Evolutionary conservation across 2,113 vertebrate species (phyloP).

Genomic region (Agapornis roseicollis): DNA sequence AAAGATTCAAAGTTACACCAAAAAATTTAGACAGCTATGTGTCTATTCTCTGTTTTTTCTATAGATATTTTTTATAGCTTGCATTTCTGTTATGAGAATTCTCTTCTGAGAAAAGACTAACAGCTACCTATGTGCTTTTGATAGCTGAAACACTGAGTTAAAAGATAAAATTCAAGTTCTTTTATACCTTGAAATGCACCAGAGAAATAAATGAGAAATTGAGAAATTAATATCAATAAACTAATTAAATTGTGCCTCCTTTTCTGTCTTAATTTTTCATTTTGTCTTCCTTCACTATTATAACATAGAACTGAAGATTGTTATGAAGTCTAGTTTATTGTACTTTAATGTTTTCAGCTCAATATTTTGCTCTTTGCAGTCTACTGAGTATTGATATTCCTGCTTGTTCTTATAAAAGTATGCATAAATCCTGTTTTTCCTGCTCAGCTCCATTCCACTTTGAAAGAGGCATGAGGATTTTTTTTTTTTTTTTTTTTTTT

Average conservation of each 20-base stretch:
- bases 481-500: no score
- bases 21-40: background rate
- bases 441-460: background rate
- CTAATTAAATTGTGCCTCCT: background rate
- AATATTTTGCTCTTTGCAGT: background rate
- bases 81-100: background rate
- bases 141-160: background rate
- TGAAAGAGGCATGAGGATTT: background rate
- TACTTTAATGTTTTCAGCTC: background rate
- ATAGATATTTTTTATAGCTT: background rate
- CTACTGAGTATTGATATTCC: background rate
- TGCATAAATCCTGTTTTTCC: background rate
- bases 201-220: background rate
- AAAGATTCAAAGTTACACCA: background rate
- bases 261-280: background rate
- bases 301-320: background rate
- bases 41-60: background rate
- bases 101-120: background rate
- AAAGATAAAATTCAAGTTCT: background rate
- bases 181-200: background rate
- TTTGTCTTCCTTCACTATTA: background rate
- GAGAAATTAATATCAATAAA: background rate
- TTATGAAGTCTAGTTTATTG: background rate
- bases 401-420: background rate
- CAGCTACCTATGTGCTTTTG: background rate